A percentile compares a stretch with the other conserved stretches of the same genome.
Evolutionary conservation across 53 echinoderm and acorn worm genomes (phyloP).

Genomic region (Zoroaster sp.): DNA sequence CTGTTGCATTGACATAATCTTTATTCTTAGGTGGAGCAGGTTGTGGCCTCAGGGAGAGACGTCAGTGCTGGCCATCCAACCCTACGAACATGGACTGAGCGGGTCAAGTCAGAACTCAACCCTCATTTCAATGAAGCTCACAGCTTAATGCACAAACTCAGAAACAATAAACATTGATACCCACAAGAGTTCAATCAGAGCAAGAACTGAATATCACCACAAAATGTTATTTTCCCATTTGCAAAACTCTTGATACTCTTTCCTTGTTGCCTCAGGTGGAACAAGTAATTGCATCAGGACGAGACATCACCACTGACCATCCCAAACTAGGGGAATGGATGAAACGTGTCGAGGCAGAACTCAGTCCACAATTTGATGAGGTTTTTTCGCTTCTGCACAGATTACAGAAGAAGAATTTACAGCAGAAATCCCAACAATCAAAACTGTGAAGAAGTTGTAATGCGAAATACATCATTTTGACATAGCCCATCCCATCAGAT

Average conservation of each 20-base stretch:
- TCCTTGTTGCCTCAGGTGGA: constrained; percentile 61
- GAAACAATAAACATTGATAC: constrained; percentile 22
- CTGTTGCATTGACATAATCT: neutral
- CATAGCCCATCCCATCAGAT: no score
- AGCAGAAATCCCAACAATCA: neutral
- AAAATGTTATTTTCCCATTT: neutral
- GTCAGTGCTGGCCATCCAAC: constrained; percentile 59
- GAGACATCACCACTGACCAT: constrained; percentile 64
- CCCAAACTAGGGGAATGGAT: constrained; percentile 74
- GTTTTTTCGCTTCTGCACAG: constrained; percentile 54
- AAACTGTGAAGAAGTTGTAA: no score
- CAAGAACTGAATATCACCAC: neutral
- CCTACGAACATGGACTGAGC: constrained; percentile 70
- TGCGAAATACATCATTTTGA: no score
- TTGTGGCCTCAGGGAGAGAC: constrained; percentile 39
- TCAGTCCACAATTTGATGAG: constrained; percentile 82
- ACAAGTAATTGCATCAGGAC: constrained; percentile 54
- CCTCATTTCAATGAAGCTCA: constrained; percentile 89
- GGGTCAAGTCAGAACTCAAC: constrained; percentile 64
- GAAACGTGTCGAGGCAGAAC: constrained; percentile 70
- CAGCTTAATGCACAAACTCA: constrained; percentile 67
- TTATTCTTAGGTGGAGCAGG: constrained; percentile 47
- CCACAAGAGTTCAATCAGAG: neutral
- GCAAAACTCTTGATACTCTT: neutral
- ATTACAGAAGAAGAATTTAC: constrained; percentile 17